phyloP scores from a whole-genome alignment of 2,888 invertebrate species.

The Himalopsyche anomala region DNA sequence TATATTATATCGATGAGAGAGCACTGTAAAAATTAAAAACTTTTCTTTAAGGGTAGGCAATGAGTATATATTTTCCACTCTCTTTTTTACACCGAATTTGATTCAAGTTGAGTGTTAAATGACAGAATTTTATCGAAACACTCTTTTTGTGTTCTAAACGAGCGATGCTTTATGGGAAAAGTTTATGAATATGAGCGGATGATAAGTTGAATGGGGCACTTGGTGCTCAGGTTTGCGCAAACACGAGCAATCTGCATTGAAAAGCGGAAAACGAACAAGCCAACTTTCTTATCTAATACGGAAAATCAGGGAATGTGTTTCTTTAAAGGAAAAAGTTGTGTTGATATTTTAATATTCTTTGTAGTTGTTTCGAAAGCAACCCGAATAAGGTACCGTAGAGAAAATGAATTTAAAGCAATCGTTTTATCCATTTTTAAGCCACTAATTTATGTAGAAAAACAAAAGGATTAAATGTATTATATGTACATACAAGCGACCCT shows the following conservation, averaged over 20 bases:
- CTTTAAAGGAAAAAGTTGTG: background rate
- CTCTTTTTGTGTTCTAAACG: slow-evolving; percentile 27
- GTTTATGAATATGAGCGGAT: slow-evolving; percentile 49
- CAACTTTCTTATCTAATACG: slow-evolving; percentile 48
- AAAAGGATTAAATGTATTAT: no score
- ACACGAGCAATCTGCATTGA: slow-evolving; percentile 50
- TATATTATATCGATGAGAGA: no score
- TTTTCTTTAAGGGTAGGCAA: no score
- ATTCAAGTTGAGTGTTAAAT: slow-evolving; percentile 20
- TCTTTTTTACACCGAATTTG: background rate
- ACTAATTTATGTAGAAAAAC: no score
- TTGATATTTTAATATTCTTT: background rate
- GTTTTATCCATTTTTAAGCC: no score
- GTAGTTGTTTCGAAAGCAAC: background rate
- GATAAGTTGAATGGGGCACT: slow-evolving; percentile 51
- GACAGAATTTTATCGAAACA: slow-evolving; percentile 31
- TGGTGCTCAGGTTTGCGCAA: slow-evolving; percentile 41
- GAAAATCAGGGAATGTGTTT: slow-evolving; percentile 47
- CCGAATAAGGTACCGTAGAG: no score
- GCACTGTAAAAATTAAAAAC: no score
- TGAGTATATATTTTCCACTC: no score
- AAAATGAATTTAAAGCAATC: no score
- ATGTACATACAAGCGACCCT: no score
- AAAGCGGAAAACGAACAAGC: slow-evolving; percentile 21
- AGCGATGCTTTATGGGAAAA: slow-evolving; percentile 48